Evolutionary conservation across 2,113 vertebrate species (phyloP), one percentile per base, ranked within the genome.

Genomic region (Tragelaphus scriptus): DNA sequence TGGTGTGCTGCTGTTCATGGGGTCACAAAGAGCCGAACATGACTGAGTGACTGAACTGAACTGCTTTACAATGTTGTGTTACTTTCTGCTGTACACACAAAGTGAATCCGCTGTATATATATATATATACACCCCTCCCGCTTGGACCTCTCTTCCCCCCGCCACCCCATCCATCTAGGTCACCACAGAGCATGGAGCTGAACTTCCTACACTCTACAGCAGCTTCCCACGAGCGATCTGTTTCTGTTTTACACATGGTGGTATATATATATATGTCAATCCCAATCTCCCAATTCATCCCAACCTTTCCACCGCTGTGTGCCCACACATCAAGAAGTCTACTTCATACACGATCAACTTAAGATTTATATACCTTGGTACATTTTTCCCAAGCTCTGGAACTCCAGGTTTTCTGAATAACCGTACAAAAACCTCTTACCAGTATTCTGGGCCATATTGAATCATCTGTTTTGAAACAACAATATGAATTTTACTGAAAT

Each of bases 401-500:
- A 0, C 81, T 55, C 94, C 95, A 91, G 3, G 0, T 94, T 65
- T 97, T 95, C 98, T 63, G 14, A 6, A 30, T 95, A 14, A 71
- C 28, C 55, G 53, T 77, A 88, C 55, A 97, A 88, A 55, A 91
- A 40, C 19, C 96, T 36, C 49, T 77, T 89, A 97, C 32, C 84
- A 68, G 36, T 68, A 65, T 71, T 32, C 8, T 28, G 58, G 55
- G 36, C 49, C 58, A 3, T 82, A 19, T 92, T 98, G 17, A 53
- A 7, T 89, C 92, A 56, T 97, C 92, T 89, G 7, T 97, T 92
- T 93, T 94, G 58, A 91, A 95, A 77, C 7, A 85, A 92, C 36
- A 55, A 36, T 85, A 49, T 90, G 88, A 98, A 95, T 92, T 85
- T 68, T 94, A 88, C 56, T 53, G 1, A 96, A 98, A 93, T 49